Evolutionary conservation across 2,888 invertebrate species (phyloP).

Genomic region (Seira sanloemensis): DNA sequence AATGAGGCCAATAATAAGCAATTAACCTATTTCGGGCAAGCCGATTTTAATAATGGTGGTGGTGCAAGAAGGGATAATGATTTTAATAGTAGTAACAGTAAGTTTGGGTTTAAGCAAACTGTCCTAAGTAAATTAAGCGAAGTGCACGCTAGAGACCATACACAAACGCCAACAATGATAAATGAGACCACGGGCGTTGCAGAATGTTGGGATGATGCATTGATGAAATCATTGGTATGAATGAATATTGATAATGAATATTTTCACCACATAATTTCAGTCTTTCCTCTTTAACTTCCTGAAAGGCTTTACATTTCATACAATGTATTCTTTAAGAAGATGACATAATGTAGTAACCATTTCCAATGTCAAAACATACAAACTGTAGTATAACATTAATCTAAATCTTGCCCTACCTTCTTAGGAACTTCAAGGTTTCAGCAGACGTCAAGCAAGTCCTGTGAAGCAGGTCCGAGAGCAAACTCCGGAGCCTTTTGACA

Average conservation of each 20-base stretch:
- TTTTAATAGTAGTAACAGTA: neutral
- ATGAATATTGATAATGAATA: no score
- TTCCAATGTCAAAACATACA: no score
- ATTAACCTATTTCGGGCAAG: no score
- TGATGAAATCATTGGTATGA: slow-evolving; percentile 33
- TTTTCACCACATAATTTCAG: neutral
- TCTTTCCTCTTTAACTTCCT: neutral
- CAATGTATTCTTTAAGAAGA: neutral
- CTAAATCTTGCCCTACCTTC: neutral
- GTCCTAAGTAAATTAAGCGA: slow-evolving; percentile 18
- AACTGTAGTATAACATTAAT: neutral
- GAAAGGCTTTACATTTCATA: neutral
- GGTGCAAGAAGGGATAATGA: neutral
- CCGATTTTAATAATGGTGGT: neutral
- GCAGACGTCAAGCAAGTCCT: slow-evolving; percentile 26
- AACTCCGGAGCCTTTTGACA: neutral
- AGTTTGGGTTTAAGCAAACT: slow-evolving; percentile 27
- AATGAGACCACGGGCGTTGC: no score
- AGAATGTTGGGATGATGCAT: slow-evolving; percentile 35
- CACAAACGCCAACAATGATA: no score
- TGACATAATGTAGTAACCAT: no score
- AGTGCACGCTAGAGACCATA: neutral
- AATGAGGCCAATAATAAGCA: no score
- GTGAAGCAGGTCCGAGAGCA: slow-evolving; percentile 31
- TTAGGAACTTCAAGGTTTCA: slow-evolving; percentile 43